Evolutionary conservation across 2,888 invertebrate genomes (phyloP).

Genomic region (Amiota mariae): DNA sequence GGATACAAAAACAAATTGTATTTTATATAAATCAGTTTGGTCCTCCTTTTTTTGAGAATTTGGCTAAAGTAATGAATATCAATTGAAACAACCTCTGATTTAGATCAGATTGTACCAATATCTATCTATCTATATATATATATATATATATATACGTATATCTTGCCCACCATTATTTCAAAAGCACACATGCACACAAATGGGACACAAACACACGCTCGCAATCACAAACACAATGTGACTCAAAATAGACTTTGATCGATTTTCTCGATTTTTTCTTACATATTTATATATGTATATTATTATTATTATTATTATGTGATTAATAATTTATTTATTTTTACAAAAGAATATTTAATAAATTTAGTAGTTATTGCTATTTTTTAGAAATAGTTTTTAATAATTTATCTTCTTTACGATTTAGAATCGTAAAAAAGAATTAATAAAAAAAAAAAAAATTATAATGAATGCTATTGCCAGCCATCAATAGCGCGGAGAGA

Average conservation of each 20-base stretch:
- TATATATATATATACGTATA: too few relatives aligned
- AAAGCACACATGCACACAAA: conserved; percentile 31
- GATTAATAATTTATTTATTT: conserved; percentile 44
- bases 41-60: too few relatives aligned
- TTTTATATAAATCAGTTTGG: too few relatives aligned
- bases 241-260: conserved; percentile 71
- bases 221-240: conserved; percentile 52
- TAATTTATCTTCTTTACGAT: conserved; percentile 37
- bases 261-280: conserved; percentile 41
- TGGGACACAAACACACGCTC: conserved; percentile 44
- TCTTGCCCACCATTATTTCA: conserved; percentile 21
- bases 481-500: too few relatives aligned
- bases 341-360: conserved; percentile 25
- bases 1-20: too few relatives aligned
- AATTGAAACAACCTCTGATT: too few relatives aligned
- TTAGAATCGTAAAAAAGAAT: conserved; percentile 46
- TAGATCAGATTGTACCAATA: too few relatives aligned
- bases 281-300: conserved; percentile 51
- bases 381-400: conserved; percentile 34
- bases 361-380: conserved; percentile 1
- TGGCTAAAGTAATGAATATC: too few relatives aligned
- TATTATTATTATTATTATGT: conserved; percentile 47
- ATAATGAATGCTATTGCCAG: not conserved
- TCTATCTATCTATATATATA: too few relatives aligned
- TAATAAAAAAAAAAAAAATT: not conserved